Evolutionary conservation across 2,797 vertebrate genomes (phyloP).

Genomic region (Malacoraja senta): DNA sequence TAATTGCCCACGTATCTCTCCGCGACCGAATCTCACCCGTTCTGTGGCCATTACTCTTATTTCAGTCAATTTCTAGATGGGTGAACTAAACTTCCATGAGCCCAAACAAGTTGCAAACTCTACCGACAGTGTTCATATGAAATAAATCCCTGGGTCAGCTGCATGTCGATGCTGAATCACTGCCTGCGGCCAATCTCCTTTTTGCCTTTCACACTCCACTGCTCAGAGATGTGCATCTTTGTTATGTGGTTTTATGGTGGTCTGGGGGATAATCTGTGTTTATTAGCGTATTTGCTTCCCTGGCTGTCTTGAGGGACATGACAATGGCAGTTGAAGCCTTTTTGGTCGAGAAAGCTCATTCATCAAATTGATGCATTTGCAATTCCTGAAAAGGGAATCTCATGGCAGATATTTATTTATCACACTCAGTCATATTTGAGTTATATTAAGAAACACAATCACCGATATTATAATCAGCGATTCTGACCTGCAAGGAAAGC

Average conservation of each 20-base stretch:
- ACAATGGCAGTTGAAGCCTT: constrained; percentile 22
- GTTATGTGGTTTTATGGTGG: constrained; percentile 21
- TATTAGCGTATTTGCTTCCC: constrained; percentile 16
- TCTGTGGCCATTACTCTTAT: no score
- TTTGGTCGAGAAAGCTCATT: background rate
- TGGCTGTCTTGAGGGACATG: background rate
- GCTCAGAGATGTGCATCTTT: constrained; percentile 23
- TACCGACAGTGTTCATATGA: background rate
- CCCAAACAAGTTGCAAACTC: background rate
- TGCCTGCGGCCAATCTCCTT: background rate
- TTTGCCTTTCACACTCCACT: constrained; percentile 32
- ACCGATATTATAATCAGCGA: background rate
- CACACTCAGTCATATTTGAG: background rate
- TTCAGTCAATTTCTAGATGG: background rate
- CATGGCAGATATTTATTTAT: background rate
- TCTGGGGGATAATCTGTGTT: constrained; percentile 25
- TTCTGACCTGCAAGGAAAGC: background rate
- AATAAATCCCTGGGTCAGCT: background rate
- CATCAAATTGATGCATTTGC: constrained; percentile 10
- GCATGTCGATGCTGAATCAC: background rate
- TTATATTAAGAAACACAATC: background rate
- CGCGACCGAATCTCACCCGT: background rate
- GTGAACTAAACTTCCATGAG: background rate
- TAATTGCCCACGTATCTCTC: background rate
- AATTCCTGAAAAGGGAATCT: constrained; percentile 12